Base-by-base conservation (phyloP, 1,140 invertebrate species). In the Aethina tumida region DNA sequence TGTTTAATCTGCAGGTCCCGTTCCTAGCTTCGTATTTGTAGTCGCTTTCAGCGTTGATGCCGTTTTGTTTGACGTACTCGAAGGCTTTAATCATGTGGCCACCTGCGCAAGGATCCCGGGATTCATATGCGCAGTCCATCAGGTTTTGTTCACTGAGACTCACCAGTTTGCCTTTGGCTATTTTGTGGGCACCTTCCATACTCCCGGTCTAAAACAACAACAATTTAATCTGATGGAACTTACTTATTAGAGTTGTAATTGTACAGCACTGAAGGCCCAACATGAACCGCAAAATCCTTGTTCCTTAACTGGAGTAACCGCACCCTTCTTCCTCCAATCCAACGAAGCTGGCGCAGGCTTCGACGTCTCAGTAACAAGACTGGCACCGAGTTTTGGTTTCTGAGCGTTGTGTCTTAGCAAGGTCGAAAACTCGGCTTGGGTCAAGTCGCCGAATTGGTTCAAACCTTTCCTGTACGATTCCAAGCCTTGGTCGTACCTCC, bases 211-310 rank as follows among this genome's bases (percentile, higher is more conserved):
- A 26, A n/a, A n/a, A n/a, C n/a, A n/a, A n/a, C n/a, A n/a, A n/a
- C n/a, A n/a, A n/a, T n/a, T n/a, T n/a, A n/a, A n/a, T n/a, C n/a
- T n/a, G n/a, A n/a, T n/a, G n/a, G n/a, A n/a, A n/a, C n/a, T n/a
- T n/a, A n/a, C n/a, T n/a, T n/a, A n/a, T n/a, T n/a, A n/a, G n/a
- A n/a, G n/a, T 6, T 5, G 5, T 29, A 20, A 24, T 17, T 22
- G 10, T 16, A 35, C 33, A 2, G 33, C 5, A 25, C 33, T 35
- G 33, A 35, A 35, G n/a, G 33, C 19, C 33, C 33, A 35, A 18
- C 33, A 35, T 4, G 33, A 21, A 17, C 33, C 33, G 25, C 33
- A 35, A 4, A 14, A 13, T 15, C 33, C 33, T 35, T 35, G 33
- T 9, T 35, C 33, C 19, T 35, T 35, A 2, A 35, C 33, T 22